A percentile compares a stretch with the other conserved stretches of the same genome.
phyloP scores from a whole-genome alignment of 2,888 invertebrate species.

The Coleophora flavipennella region DNA sequence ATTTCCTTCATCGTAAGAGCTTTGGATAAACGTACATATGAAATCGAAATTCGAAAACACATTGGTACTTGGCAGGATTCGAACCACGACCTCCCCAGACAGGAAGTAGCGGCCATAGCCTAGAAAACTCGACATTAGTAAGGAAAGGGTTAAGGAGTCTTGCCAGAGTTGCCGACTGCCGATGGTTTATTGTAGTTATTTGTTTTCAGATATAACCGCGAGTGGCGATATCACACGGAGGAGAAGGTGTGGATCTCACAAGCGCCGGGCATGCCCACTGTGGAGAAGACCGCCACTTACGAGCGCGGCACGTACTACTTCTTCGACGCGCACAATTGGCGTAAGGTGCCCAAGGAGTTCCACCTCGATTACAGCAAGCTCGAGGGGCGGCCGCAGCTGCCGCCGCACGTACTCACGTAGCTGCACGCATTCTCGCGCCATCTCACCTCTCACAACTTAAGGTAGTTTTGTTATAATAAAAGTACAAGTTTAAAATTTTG shows the following conservation, averaged over 20 bases:
- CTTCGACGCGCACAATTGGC: constrained; percentile 99
- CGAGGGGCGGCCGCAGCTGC: constrained; percentile 91
- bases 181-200: too few relatives aligned
- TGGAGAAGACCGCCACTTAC: constrained; percentile 96
- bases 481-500: constrained; percentile 60
- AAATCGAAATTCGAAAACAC: too few relatives aligned
- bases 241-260: constrained; percentile 99
- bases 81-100: too few relatives aligned
- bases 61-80: too few relatives aligned
- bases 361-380: constrained; percentile 99
- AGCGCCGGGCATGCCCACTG: constrained; percentile 94
- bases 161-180: too few relatives aligned
- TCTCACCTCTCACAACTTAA: constrained; percentile 49
- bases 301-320: constrained; percentile 99
- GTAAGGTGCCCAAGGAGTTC: constrained; percentile 96
- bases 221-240: constrained; percentile 99
- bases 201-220: constrained; percentile 88
- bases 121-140: too few relatives aligned
- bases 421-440: constrained; percentile 36
- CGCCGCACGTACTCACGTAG: constrained; percentile 76
- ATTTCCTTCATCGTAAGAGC: too few relatives aligned
- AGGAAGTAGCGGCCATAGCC: too few relatives aligned
- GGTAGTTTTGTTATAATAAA: constrained; percentile 74
- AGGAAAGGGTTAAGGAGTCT: too few relatives aligned
- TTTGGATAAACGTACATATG: too few relatives aligned